Base-by-base conservation (phyloP, 2,888 invertebrate species). In the Diabrotica balteata region DNA sequence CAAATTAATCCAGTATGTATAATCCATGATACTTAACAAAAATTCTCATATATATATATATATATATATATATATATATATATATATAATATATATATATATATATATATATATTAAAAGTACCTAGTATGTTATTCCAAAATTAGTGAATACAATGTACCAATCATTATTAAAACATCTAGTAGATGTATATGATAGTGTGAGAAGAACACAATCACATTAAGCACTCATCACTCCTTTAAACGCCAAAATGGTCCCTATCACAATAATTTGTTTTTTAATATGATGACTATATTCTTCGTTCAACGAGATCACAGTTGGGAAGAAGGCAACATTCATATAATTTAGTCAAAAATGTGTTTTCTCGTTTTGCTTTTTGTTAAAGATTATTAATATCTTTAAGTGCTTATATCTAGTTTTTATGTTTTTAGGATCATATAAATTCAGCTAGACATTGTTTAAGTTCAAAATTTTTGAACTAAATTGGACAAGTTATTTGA, bases 281-380 rank as follows among this genome's bases (percentile, higher is more conserved):
- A 11, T 59, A 68, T 73, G 68, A 72, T 77, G 72, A 76, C 74
- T 77, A 75, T 74, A 69, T 74, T 77, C 77, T 75, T 75, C 70
- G 67, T 73, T 74, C 67, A 76, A 77, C 78, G 76, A 81, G 79
- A 83, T 83, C 82, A 83, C 83, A 83, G 83, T 77, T 81, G 79
- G 80, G 80, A 81, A 81, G 80, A 83, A 83, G 83, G 82, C 82
- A 82, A 81, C 81, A 78, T 76, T 80, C 79, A 69, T 64, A 68
- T 59, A 32, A 32, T 32, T 32, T 32, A 32, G 32, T 32, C 32
- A 32, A 32, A 32, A 32, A 32, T 32, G 32, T 32, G 32, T 32
- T 32, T 32, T 32, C 32, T 32, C 32, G 32, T 32, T 32, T 32
- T 32, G 32, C 32, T 32, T 32, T 32, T 32, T 4, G 32, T 32